These are phyloP conservation scores for Lasioglossum oenotherae DNA, from an alignment of 2,888 invertebrate genomes.

Conservation along the genomic window DNA sequence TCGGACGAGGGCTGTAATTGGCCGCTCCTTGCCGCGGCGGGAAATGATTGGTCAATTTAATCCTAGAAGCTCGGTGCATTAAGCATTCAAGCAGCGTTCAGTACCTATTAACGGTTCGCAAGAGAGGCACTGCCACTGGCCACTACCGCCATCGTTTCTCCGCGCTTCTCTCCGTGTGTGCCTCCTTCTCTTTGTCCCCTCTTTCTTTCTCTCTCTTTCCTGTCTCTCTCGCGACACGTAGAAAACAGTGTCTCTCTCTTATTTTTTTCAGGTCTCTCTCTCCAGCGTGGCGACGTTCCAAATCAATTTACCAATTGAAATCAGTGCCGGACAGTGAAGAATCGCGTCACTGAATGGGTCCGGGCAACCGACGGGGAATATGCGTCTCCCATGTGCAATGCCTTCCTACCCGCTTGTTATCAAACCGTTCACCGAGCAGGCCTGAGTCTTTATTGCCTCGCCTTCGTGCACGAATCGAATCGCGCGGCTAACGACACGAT, in stretches of 20 bases:
- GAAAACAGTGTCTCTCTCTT: conserved; percentile 47
- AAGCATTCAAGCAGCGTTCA: conserved; percentile 84
- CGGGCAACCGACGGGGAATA: conserved; percentile 68
- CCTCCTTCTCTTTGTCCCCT: conserved; percentile 57
- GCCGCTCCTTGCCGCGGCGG: conserved; percentile 86
- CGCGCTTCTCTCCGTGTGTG: conserved; percentile 41
- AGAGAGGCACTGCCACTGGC: conserved; percentile 64
- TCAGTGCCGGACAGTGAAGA: conserved; percentile 77
- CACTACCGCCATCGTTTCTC: conserved; percentile 62
- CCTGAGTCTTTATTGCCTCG: conserved; percentile 57
- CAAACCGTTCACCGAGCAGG: conserved; percentile 71
- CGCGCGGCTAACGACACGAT: conserved; percentile 50
- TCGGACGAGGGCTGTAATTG: conserved; percentile 86
- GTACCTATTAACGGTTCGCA: conserved; percentile 81
- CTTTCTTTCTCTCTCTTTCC: conserved; percentile 42
- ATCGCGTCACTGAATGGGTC: conserved; percentile 72
- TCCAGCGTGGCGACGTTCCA: conserved; percentile 63
- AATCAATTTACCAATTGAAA: conserved; percentile 84
- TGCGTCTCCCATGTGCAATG: conserved; percentile 55
- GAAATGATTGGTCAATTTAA: conserved; percentile 85
- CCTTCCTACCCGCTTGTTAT: conserved; percentile 64
- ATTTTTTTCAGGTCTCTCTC: conserved; percentile 52
- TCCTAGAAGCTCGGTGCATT: conserved; percentile 83
- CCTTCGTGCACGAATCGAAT: conserved; percentile 60
- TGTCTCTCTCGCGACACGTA: conserved; percentile 49